These are phyloP conservation scores for Leptodactylus fallax DNA, from an alignment of 2,797 vertebrate genomes.

Conservation along the genomic window DNA sequence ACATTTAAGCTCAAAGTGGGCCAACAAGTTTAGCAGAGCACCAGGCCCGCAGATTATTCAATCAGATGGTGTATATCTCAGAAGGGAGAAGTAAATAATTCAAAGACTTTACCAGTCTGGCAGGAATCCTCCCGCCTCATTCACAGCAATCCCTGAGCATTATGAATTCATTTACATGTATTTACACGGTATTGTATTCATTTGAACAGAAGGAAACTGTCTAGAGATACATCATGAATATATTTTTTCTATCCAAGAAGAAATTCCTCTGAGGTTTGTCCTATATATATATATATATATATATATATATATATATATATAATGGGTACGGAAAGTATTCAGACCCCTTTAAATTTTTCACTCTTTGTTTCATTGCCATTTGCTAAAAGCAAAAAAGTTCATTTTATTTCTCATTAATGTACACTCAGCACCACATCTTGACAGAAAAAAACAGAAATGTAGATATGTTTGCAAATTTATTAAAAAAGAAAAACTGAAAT, in stretches of 20 bases:
- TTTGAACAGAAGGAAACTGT: not conserved
- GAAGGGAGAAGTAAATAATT: conserved; percentile 36
- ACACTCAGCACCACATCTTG: too few relatives aligned
- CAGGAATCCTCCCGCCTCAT: conserved; percentile 17
- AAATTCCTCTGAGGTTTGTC: not conserved
- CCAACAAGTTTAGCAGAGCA: not conserved
- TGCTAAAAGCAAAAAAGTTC: too few relatives aligned
- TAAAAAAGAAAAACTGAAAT: too few relatives aligned
- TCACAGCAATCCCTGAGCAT: conserved; percentile 35
- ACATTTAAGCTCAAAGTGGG: not conserved
- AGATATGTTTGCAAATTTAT: too few relatives aligned
- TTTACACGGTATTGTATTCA: conserved; percentile 26
- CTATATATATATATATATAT: too few relatives aligned
- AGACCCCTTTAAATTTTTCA: too few relatives aligned
- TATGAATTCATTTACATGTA: conserved; percentile 43
- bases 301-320: too few relatives aligned
- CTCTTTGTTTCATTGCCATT: too few relatives aligned
- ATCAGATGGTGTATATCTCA: conserved; percentile 37
- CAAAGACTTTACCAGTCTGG: conserved; percentile 36
- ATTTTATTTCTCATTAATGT: too few relatives aligned
- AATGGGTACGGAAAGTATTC: too few relatives aligned
- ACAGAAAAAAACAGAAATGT: too few relatives aligned
- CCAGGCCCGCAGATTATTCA: not conserved
- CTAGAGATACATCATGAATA: conserved; percentile 24
- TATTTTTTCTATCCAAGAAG: not conserved